Percentiles rank a stretch among this genome's conserved stretches.
Evolutionary conservation across 2,113 vertebrate species (phyloP).

Genomic region (Hyla sarda): DNA sequence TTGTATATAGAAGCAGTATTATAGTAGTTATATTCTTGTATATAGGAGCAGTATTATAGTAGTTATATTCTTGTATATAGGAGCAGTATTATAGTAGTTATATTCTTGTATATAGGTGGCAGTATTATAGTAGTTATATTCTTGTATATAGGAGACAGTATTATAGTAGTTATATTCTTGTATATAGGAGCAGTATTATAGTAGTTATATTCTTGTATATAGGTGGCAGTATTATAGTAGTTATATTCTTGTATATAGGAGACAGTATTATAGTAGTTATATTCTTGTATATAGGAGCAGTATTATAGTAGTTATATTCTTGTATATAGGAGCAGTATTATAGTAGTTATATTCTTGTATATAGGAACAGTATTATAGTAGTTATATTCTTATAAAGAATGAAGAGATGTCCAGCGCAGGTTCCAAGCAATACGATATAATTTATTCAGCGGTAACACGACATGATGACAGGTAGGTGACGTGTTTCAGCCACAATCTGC

Average conservation of each 20-base stretch:
- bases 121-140: neutral
- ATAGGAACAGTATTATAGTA: no score
- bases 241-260: neutral
- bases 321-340: neutral
- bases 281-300: neutral
- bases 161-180: slow-evolving; percentile 3
- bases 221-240: neutral
- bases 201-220: neutral
- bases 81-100: neutral
- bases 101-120: neutral
- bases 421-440: no score
- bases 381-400: no score
- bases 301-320: neutral
- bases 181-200: neutral
- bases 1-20: no score
- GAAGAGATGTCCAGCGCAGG: no score
- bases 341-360: no score
- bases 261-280: neutral
- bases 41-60: no score
- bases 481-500: no score
- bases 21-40: no score
- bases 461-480: no score
- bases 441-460: no score
- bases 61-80: neutral
- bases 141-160: neutral